phyloP scores from a whole-genome alignment of 2,113 vertebrate genomes.

The Dasyprocta punctata region DNA sequence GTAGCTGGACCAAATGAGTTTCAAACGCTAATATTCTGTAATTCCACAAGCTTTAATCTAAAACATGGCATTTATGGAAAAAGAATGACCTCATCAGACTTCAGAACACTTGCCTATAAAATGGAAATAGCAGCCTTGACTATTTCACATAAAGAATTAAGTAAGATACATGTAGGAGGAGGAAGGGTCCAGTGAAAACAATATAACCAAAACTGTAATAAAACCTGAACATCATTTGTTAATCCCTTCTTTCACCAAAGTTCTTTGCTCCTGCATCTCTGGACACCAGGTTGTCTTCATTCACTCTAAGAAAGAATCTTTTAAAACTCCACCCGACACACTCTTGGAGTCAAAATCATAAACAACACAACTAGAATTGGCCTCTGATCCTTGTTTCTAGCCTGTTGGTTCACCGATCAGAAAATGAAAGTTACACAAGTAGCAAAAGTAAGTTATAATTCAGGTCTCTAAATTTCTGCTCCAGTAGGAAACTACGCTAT shows the following conservation, averaged over 20 bases:
- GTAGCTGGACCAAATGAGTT: not conserved
- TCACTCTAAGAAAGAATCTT: not conserved
- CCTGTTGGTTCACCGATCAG: not conserved
- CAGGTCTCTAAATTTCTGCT: not conserved
- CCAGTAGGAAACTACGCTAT: not conserved
- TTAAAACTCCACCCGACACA: not conserved
- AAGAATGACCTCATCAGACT: not conserved
- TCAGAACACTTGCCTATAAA: conserved; percentile 9
- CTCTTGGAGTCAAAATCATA: not conserved
- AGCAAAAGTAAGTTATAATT: not conserved
- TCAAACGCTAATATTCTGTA: conserved; percentile 16
- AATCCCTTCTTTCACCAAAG: not conserved
- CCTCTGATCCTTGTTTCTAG: not conserved
- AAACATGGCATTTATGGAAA: not conserved
- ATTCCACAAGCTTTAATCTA: not conserved
- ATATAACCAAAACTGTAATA: not conserved
- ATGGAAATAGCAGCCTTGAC: not conserved
- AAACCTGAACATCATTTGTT: not conserved
- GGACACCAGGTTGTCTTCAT: not conserved
- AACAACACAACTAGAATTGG: not conserved
- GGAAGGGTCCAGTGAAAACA: not conserved
- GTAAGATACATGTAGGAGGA: not conserved
- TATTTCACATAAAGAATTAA: conserved; percentile 5
- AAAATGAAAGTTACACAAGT: not conserved
- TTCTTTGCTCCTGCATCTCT: not conserved